A percentile compares a stretch with the other conserved stretches of the same genome.
Evolutionary conservation across 1,140 invertebrate species (phyloP).

Genomic region (Apocrypta bakeri): DNA sequence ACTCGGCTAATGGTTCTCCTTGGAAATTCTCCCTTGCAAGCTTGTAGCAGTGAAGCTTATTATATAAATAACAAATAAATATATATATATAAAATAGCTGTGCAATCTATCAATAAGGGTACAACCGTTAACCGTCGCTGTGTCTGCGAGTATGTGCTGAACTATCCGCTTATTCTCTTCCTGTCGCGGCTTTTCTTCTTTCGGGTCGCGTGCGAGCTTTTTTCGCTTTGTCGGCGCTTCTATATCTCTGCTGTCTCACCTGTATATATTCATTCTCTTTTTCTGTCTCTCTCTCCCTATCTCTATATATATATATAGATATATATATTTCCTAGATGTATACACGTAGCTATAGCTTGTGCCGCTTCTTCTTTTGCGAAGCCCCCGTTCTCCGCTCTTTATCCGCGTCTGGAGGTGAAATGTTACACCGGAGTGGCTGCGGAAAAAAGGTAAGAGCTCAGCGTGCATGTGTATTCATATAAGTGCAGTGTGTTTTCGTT

Average conservation of each 20-base stretch:
- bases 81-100: not conserved
- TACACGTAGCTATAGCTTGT: not conserved
- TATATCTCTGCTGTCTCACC: not conserved
- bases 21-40: not conserved
- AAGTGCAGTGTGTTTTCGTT: not conserved
- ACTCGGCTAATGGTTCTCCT: not conserved
- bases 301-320: too few species aligned
- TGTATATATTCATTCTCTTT: not conserved
- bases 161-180: not conserved
- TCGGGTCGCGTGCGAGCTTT: conserved; percentile 1
- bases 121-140: not conserved
- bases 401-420: not conserved
- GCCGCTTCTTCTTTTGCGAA: not conserved
- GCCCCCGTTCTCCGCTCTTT: not conserved
- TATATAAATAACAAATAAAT: not conserved
- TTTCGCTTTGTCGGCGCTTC: conserved; percentile 1
- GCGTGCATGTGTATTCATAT: not conserved
- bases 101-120: not conserved
- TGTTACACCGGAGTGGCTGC: not conserved
- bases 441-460: not conserved
- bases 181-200: not conserved
- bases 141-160: not conserved
- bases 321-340: not conserved
- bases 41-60: not conserved
- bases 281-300: not conserved